phyloP scores from a whole-genome alignment of 2,888 invertebrate genomes.

The Tetheella fluctuosa region DNA sequence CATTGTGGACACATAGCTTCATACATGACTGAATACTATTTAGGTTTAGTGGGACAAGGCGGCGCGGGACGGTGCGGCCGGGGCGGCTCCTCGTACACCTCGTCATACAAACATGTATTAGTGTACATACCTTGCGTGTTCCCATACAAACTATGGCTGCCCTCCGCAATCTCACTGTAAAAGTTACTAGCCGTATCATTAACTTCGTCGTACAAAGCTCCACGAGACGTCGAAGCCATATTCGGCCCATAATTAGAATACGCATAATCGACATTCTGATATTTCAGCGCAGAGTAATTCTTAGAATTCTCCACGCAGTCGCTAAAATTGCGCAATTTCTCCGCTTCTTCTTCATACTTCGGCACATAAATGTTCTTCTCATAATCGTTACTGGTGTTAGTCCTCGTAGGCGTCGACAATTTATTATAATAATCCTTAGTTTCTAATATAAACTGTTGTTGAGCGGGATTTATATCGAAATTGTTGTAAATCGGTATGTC shows the following conservation, averaged over 20 bases:
- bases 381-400: conserved; percentile 58
- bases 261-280: conserved; percentile 67
- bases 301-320: conserved; percentile 72
- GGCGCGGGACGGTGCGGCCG: conserved; percentile 86
- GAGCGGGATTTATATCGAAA: conserved; percentile 62
- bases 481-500: conserved; percentile 71
- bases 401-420: conserved; percentile 59
- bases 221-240: conserved; percentile 45
- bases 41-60: conserved; percentile 74
- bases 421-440: conserved; percentile 78
- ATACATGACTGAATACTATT: conserved; percentile 36
- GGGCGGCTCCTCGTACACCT: conserved; percentile 70
- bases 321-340: conserved; percentile 71
- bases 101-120: conserved; percentile 68
- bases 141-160: conserved; percentile 36
- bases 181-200: conserved; percentile 69
- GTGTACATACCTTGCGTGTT: conserved; percentile 44
- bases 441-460: conserved; percentile 71
- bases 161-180: conserved; percentile 71
- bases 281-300: conserved; percentile 73
- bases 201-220: conserved; percentile 66
- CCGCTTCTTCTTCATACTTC: conserved; percentile 65
- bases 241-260: conserved; percentile 47
- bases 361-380: conserved; percentile 78
- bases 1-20: background rate